A percentile compares a stretch with the other conserved stretches of the same genome.
phyloP scores from a whole-genome alignment of 2,797 vertebrate species.

The Otolemur crassicaudatus region DNA sequence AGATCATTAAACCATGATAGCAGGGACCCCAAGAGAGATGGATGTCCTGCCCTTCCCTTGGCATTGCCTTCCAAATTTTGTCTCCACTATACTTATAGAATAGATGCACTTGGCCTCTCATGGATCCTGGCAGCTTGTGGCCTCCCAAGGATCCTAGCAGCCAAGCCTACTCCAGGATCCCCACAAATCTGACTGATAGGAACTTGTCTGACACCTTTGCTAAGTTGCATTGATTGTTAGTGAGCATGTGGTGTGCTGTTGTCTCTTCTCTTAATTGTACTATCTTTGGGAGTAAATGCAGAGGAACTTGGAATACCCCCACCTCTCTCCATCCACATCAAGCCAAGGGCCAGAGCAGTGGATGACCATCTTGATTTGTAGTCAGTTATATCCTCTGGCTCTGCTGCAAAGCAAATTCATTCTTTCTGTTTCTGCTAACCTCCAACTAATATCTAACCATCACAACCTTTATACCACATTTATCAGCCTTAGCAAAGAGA shows the following conservation, averaged over 20 bases:
- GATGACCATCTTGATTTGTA: neutral
- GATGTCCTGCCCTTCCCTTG: neutral
- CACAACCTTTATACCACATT: constrained; percentile 59
- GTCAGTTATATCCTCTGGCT: neutral
- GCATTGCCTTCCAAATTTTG: neutral
- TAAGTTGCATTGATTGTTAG: neutral
- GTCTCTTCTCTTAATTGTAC: neutral
- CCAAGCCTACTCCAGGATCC: neutral
- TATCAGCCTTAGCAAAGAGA: constrained; percentile 30
- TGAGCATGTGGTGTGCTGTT: neutral
- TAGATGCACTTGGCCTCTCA: neutral
- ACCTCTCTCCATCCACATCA: neutral
- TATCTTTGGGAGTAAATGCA: neutral
- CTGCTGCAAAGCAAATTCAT: neutral
- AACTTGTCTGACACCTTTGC: neutral
- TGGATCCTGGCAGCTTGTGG: neutral
- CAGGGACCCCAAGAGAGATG: neutral
- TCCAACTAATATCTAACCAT: neutral
- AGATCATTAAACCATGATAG: neutral
- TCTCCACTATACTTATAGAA: neutral
- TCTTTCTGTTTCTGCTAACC: neutral
- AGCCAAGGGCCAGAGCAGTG: neutral
- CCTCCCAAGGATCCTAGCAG: neutral
- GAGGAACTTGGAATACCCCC: neutral
- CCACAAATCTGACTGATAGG: neutral